Conservation (phyloP, 2,797 vertebrate species). For the Paguma larvata region DNA sequence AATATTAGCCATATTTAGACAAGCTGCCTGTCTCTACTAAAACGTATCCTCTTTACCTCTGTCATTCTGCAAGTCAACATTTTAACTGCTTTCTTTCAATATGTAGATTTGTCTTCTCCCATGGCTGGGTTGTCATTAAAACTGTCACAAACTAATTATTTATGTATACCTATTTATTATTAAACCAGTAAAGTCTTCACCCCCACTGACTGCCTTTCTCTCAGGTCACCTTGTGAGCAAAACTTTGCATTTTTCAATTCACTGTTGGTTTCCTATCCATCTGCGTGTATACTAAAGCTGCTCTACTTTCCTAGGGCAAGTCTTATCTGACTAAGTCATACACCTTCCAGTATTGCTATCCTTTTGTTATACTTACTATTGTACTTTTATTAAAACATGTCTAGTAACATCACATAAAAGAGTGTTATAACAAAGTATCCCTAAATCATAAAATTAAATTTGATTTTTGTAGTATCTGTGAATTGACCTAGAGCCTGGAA, state of each 20-base stretch:
- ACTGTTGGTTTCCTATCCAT: conserved; percentile 56
- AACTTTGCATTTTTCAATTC: conserved; percentile 61
- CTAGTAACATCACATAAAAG: background rate
- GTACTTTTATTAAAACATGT: conserved; percentile 28
- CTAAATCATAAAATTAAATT: conserved; percentile 68
- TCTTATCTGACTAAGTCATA: conserved; percentile 34
- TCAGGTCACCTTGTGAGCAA: conserved; percentile 79
- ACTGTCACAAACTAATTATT: conserved; percentile 87
- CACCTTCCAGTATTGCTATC: background rate
- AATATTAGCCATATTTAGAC: conserved; percentile 89
- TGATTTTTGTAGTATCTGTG: background rate
- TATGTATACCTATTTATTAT: conserved; percentile 84
- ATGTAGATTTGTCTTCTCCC: conserved; percentile 75
- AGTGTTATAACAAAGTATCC: conserved; percentile 13
- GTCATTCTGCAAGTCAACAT: conserved; percentile 84
- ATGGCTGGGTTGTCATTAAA: conserved; percentile 84
- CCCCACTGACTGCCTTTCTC: conserved; percentile 62
- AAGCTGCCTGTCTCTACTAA: conserved; percentile 87
- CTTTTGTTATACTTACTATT: background rate
- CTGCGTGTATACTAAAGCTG: background rate
- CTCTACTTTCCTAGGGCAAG: background rate
- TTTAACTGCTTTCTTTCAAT: conserved; percentile 82
- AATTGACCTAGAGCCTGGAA: conserved; percentile 34
- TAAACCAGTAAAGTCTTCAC: conserved; percentile 82
- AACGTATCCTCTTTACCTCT: conserved; percentile 73